phyloP scores from a whole-genome alignment of 2,888 invertebrate species.

The Ypsolopha sequella region DNA sequence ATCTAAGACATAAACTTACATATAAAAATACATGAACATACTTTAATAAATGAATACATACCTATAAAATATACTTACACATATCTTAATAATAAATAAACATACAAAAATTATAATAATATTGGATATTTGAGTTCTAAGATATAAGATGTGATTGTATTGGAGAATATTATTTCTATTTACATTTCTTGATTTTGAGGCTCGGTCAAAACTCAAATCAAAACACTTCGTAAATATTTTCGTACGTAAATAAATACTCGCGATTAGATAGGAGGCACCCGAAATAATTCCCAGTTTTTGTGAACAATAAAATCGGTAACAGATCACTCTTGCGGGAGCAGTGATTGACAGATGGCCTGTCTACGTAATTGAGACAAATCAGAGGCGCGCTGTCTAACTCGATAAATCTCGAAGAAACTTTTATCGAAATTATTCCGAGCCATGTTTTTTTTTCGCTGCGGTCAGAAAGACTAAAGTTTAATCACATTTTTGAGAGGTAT shows the following conservation, averaged over 20 bases:
- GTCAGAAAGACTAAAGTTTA: neutral
- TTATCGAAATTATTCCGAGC: slow-evolving; percentile 6
- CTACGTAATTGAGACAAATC: slow-evolving; percentile 64
- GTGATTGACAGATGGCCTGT: slow-evolving; percentile 67
- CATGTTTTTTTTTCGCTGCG: neutral
- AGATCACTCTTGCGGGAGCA: slow-evolving; percentile 56
- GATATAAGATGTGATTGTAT: too few species aligned
- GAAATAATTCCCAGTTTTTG: slow-evolving; percentile 9
- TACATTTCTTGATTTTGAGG: too few species aligned
- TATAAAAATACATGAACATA: too few species aligned
- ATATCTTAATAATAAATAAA: too few species aligned
- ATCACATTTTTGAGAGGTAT: too few species aligned
- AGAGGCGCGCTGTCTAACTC: slow-evolving; percentile 38
- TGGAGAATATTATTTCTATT: too few species aligned
- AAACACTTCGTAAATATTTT: neutral
- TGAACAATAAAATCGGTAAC: slow-evolving; percentile 33
- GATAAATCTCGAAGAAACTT: slow-evolving; percentile 32
- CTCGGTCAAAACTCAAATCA: too few species aligned
- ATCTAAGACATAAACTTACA: too few species aligned
- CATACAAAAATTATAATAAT: too few species aligned
- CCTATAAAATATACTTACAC: too few species aligned
- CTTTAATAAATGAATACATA: too few species aligned
- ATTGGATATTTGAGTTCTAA: too few species aligned
- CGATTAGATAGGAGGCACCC: neutral
- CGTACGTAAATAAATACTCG: neutral